phyloP scores from a whole-genome alignment of 2,888 invertebrate genomes.

The Ophraella communa region DNA sequence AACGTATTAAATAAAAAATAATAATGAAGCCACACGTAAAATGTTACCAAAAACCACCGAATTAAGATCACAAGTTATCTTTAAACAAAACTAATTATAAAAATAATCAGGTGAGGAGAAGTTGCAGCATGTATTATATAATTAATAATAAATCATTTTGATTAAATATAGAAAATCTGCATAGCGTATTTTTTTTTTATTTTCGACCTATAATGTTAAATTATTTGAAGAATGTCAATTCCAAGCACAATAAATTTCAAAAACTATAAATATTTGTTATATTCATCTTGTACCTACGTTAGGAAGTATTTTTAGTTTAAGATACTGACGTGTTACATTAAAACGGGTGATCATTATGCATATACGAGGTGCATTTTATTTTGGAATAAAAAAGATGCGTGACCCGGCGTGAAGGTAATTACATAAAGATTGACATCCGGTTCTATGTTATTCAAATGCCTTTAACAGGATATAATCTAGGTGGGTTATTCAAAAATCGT shows the following conservation, averaged over 20 bases:
- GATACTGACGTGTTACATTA: not conserved
- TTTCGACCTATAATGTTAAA: not conserved
- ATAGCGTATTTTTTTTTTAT: not conserved
- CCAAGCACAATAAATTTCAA: not conserved
- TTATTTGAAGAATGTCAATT: not conserved
- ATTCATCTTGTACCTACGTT: not conserved
- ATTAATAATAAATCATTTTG: no score
- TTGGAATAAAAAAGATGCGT: no score
- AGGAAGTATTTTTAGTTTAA: not conserved
- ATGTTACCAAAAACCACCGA: no score
- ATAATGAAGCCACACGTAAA: no score
- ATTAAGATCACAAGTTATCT: no score
- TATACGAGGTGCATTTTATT: not conserved
- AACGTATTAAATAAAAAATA: no score
- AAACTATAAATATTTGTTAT: slow-evolving; percentile 7
- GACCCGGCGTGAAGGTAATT: no score
- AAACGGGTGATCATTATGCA: not conserved
- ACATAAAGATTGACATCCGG: not conserved
- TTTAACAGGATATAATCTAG: not conserved
- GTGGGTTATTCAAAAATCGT: not conserved
- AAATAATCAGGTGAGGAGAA: no score
- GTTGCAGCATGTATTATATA: no score
- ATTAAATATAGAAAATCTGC: no score
- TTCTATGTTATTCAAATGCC: not conserved
- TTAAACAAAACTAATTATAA: no score